phyloP scores from a whole-genome alignment of 2,113 vertebrate species.

The Bagarius yarrelli region DNA sequence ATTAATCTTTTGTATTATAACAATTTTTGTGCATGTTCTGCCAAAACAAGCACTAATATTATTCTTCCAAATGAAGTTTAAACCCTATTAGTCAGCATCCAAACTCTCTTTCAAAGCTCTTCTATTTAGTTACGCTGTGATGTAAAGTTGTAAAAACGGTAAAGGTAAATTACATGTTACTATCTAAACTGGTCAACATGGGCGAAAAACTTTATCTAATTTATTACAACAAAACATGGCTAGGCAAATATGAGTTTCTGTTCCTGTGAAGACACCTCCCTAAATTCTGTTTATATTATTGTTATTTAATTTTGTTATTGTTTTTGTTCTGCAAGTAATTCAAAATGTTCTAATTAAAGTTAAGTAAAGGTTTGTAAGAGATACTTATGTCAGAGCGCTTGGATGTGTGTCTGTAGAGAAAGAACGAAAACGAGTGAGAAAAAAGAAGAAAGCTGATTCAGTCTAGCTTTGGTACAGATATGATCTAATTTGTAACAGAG shows the following conservation, averaged over 20 bases:
- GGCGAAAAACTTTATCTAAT: neutral
- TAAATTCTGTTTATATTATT: no score
- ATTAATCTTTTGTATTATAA: no score
- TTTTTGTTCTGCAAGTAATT: no score
- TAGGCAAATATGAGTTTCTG: neutral
- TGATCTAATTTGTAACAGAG: neutral
- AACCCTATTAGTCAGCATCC: neutral
- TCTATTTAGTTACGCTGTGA: neutral
- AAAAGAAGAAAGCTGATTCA: conserved; percentile 12
- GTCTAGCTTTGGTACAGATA: neutral
- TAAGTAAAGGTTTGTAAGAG: no score
- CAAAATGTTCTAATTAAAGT: no score
- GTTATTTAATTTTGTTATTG: no score
- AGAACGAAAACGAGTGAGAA: neutral
- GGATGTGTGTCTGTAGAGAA: neutral
- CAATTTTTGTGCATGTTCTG: no score
- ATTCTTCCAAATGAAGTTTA: no score
- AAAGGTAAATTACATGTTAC: neutral
- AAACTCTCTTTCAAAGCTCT: neutral
- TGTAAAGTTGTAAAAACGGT: neutral
- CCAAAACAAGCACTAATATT: no score
- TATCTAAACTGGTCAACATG: neutral
- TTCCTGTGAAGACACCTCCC: neutral
- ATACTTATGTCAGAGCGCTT: neutral
- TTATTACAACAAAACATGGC: neutral